Evolutionary conservation across 2,888 invertebrate genomes (phyloP), one percentile per base, ranked within the genome.

Genomic region (Nephrotoma flavescens): DNA sequence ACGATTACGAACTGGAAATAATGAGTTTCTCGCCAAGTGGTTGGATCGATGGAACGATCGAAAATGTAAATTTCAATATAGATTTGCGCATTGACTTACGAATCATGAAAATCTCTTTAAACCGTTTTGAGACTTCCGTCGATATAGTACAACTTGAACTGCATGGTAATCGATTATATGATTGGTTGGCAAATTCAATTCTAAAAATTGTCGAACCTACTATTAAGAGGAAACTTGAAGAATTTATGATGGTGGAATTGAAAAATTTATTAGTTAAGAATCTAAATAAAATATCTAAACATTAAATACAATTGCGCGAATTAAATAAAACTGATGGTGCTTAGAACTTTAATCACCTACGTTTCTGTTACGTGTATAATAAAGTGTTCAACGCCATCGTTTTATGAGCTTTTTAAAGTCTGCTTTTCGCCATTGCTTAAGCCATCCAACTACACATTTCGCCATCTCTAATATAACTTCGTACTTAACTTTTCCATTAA

Each of bases 141-240:
- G 52, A 15, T 15, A 0, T 15, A 15, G 19, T 57, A 15, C 15
- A 57, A 15, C 86, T 89, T 31, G 86, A 87, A 83, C 88, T 89
- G 47, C 88, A 88, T 45, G 89, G 89, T 83, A 88, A 89, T 84
- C 86, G 83, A 15, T n/a, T 89, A 5, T 86, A 88, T 6, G 89
- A 89, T 85, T 89, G 89, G 89, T 42, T 89, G 5, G 86, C 87
- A 12, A 87, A 88, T 71, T 86, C 88, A 42, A 85, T 88, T 84
- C 87, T 88, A 11, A 87, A 87, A 42, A 86, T 87, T 7, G 86
- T 88, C 15, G 11, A 57, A 15, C 15, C 52, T 7, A 57, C 2
- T 2, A 57, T 57, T 57, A 57, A n/a, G 52, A 2, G 4, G 5
- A 15, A 57, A 57, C 52, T 57, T 57, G 15, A 57, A 57, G 52